Evolutionary conservation across 2,113 vertebrate genomes (phyloP), one percentile per base, ranked within the genome.

Genomic region (Stigmatopora nigra): DNA sequence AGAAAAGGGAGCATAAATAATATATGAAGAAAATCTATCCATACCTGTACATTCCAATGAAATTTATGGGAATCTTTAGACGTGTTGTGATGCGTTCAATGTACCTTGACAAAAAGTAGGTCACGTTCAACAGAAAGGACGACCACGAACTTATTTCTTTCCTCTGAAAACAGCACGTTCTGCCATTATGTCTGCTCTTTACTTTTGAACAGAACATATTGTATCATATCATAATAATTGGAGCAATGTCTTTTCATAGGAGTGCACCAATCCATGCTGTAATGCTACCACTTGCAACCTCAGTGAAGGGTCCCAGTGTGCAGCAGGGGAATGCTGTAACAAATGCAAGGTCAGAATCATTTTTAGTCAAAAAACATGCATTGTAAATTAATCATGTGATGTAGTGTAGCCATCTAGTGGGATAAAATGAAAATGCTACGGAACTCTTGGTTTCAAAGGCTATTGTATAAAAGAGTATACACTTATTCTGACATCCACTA

Each of bases 241-340:
- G 2, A 48, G 14, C 19, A 25, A 13, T 70, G 5, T 49, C 20
- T 66, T 12, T 4, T 58, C 0, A 5, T 11, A 92, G 91, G 89
- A 91, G 55, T 92, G 90, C 61, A 84, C n/a, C n/a, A 87, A 91
- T 72, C 80, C 70, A 0, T 92, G 91, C 70, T 92, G 90, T 75
- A 91, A 92, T 2, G 90, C 90, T 69, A 89, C 82, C 12, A 82
- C 79, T 41, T 92, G 91, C 63, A 78, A 0, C 0, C 58, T 92
- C 11, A 81, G 13, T 0, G 66, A 69, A 12, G 89, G 82, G 0
- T 74, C 88, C 0, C 65, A 86, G 53, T 92, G 90, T 52, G 78
- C 78, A 0, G 77, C 63, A 0, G 91, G 90, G 14, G 83, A 87
- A 16, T 92, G 91, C 70, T 92, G 91, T 60, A 44, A 84, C 0